Evolutionary conservation across 2,113 vertebrate genomes (phyloP), one percentile per base, ranked within the genome.

Genomic region (Rhinogobius similis): DNA sequence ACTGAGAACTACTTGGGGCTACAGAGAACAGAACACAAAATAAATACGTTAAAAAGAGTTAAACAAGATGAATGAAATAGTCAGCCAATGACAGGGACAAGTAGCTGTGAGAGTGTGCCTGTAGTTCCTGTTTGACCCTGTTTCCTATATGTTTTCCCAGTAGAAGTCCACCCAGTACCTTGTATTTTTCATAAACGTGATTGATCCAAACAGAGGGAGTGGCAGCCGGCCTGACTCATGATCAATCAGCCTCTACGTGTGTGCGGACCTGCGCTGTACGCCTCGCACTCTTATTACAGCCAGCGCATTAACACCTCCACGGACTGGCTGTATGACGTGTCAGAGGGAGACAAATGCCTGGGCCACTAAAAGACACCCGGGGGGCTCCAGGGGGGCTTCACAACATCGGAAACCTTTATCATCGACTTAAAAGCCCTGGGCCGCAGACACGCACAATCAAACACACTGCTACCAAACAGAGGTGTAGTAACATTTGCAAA

Each of bases 221-320:
- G 83, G 86, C 78, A 62, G 77, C 68, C 82, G 75, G 84, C 85
- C 83, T 84, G 79, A 88, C 81, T 88, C 81, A 78, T 88, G 86
- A 92, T 92, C 90, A 90, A 91, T 92, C 91, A 64, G 86, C 86
- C 88, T 81, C 81, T 90, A 86, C 86, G 84, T 86, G 82, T 84
- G 84, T 67, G 74, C 82, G 73, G 68, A 56, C 78, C 79, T 70
- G n/a, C 73, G 21, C 75, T 56, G 82, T 74, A 71, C 32, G 32
- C 5, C 32, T 36, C 32, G 32, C 32, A 5, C 58, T 70, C 65
- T 46, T 67, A 70, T 82, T 65, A 85, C 68, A 84, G 65, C 44
- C n/a, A 56, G 61, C 79, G 81, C 87, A 89, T 89, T 87, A 84
- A 82, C 86, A 82, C 81, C 62, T 74, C 67, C 80, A 75, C 73